Conservation (phyloP, 2,797 vertebrate species). For the Tympanoctomys barrerae region DNA sequence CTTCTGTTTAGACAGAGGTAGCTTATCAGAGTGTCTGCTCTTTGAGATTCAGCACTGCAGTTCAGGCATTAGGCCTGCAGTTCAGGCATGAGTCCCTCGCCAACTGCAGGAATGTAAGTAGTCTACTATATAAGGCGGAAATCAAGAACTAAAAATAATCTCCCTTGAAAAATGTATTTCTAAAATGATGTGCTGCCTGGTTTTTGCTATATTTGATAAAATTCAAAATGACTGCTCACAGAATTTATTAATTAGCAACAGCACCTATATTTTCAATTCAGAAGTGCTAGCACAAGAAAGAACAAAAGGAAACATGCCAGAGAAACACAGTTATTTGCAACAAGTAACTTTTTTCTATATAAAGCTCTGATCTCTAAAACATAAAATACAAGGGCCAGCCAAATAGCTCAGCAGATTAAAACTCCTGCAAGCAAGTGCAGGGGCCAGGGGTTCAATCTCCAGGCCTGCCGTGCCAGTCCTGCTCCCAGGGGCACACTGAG, state of each 20-base stretch:
- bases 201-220: slow-evolving; percentile 31
- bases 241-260: slow-evolving; percentile 37
- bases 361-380: slow-evolving; percentile 36
- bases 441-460: too few species aligned
- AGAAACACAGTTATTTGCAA: slow-evolving; percentile 33
- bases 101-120: neutral
- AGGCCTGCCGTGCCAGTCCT: too few species aligned
- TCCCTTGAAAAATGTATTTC: neutral
- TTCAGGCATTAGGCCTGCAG: neutral
- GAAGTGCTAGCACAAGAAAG: neutral
- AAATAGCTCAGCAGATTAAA: too few species aligned
- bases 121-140: neutral
- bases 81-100: neutral
- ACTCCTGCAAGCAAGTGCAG: too few species aligned
- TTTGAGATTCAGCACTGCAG: neutral
- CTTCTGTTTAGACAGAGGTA: neutral
- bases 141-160: neutral
- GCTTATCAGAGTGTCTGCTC: neutral
- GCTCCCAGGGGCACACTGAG: too few species aligned
- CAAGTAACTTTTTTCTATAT: neutral
- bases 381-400: neutral
- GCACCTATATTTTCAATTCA: slow-evolving; percentile 33
- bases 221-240: neutral
- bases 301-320: neutral
- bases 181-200: neutral